phyloP scores from a whole-genome alignment of 2,797 vertebrate genomes.

The Meda fulgida region DNA sequence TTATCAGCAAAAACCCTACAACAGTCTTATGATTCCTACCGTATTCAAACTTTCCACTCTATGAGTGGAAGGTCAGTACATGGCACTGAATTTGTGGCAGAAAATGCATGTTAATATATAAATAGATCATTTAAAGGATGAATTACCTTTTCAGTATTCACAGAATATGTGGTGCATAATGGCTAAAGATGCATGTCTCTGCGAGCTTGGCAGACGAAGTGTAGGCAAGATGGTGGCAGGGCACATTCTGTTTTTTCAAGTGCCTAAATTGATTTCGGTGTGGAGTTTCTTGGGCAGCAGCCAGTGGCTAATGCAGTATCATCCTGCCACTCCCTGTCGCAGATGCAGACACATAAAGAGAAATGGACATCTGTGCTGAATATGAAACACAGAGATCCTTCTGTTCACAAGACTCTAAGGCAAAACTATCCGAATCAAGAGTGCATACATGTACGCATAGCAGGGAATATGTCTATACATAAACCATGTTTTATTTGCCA shows the following conservation, averaged over 20 bases:
- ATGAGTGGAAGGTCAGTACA: neutral
- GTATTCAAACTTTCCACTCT: neutral
- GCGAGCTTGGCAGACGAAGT: slow-evolving; percentile 9
- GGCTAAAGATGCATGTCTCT: neutral
- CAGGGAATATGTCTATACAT: neutral
- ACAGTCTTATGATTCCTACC: neutral
- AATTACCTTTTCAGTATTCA: neutral
- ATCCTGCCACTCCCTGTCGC: slow-evolving; percentile 63
- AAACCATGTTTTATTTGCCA: neutral
- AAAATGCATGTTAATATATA: neutral
- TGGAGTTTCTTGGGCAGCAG: slow-evolving; percentile 68
- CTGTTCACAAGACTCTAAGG: neutral
- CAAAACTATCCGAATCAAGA: neutral
- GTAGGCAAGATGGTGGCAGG: slow-evolving; percentile 32
- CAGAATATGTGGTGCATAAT: neutral
- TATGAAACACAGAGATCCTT: slow-evolving; percentile 24
- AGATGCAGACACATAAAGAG: slow-evolving; percentile 49
- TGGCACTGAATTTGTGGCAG: neutral
- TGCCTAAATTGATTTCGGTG: slow-evolving; percentile 60
- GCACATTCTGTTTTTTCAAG: slow-evolving; percentile 56
- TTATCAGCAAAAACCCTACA: neutral
- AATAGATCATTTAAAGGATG: neutral
- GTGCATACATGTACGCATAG: neutral
- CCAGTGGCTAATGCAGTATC: slow-evolving; percentile 77
- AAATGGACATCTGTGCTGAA: slow-evolving; percentile 52